Base-by-base conservation (phyloP, 1,140 invertebrate genomes). In the Dufourea novaeangliae region DNA sequence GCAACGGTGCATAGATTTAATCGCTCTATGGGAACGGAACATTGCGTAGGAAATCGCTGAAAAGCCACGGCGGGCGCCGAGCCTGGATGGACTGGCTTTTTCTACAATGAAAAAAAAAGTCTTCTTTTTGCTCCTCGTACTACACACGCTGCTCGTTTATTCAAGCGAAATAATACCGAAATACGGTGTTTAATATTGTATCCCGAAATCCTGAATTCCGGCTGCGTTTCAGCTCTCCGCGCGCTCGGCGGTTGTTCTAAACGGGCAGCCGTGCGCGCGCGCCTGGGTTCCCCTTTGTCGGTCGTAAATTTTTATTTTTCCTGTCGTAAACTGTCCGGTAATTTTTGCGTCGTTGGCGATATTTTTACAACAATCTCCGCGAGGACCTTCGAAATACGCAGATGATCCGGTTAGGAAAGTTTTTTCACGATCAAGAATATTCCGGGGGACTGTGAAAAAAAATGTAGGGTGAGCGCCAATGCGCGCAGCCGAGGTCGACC, bases 1-100 rank as follows among this genome's bases (percentile, higher is more conserved):
- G 75, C 82, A 83, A 82, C 80, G 80, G 82, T 83, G 82, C 82
- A 83, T 83, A 82, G 82, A 82, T 83, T 79, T 79, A 74, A 79
- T 82, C 80, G 75, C 50, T 82, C 70, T 82, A 70, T 83, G 82
- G 76, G 80, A 83, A 83, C 80, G 82, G 73, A 71, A 77, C 70
- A 59, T 82, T 70, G 66, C 82, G 76, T 82, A 74, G 82, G 70
- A 83, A 79, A 83, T 82, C 70, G 44, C 39, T 66, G 70, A 63
- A 54, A 75, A 77, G 41, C 22, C n/a, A 73, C 12, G 17, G 61
- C n/a, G n/a, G 57, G 46, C 14, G 12, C 61, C 39, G 32, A 37
- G 46, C 52, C 64, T 68, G 52, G 27, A 50, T 73, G 41, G 44
- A 62, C 34, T 25, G 50, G 62, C 39, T 44, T 44, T 44, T 71